These are phyloP conservation scores for Scaptomyza graminum DNA, from an alignment of 1,140 invertebrate species.

Conservation along the genomic window DNA sequence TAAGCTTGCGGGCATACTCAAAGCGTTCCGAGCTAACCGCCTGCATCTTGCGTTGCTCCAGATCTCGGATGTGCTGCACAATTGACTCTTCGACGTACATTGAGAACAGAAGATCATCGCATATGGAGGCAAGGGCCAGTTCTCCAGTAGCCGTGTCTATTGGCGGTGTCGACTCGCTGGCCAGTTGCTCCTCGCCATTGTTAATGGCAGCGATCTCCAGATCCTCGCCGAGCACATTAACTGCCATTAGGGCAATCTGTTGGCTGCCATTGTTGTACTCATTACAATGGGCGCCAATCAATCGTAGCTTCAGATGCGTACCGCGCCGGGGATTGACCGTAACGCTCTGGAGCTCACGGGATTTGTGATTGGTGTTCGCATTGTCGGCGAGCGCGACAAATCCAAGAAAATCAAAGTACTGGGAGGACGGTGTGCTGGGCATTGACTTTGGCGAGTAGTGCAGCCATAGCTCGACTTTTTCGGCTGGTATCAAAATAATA, in stretches of 20 bases:
- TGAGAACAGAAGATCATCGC: conserved; percentile 97
- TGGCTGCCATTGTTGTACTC: conserved; percentile 87
- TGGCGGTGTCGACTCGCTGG: conserved; percentile 46
- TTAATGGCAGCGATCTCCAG: conserved; percentile 34
- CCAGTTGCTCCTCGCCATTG: conserved; percentile 51
- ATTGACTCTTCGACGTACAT: conserved; percentile 99
- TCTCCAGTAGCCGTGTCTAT: conserved; percentile 77
- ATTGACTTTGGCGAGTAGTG: conserved; percentile 83
- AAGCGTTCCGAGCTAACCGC: conserved; percentile 90
- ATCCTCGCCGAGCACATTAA: conserved; percentile 90
- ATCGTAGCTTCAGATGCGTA: conserved; percentile 91
- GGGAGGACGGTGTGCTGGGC: conserved; percentile 82
- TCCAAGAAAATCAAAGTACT: conserved; percentile 89
- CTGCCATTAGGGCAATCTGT: conserved; percentile 88
- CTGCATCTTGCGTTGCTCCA: conserved; percentile 93
- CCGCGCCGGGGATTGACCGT: conserved; percentile 91
- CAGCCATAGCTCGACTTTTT: conserved; percentile 84
- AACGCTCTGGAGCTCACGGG: conserved; percentile 93
- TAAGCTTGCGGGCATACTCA: conserved; percentile 95
- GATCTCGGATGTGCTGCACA: conserved; percentile 92
- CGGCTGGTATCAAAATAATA: conserved; percentile 66
- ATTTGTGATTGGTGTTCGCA: conserved; percentile 91
- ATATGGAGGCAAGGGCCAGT: conserved; percentile 89
- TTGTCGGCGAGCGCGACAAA: conserved; percentile 94
- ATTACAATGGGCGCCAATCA: conserved; percentile 93